These are phyloP conservation scores for Lepidochitona cinerea DNA, from an alignment of 2,888 invertebrate genomes.

Conservation along the genomic window DNA sequence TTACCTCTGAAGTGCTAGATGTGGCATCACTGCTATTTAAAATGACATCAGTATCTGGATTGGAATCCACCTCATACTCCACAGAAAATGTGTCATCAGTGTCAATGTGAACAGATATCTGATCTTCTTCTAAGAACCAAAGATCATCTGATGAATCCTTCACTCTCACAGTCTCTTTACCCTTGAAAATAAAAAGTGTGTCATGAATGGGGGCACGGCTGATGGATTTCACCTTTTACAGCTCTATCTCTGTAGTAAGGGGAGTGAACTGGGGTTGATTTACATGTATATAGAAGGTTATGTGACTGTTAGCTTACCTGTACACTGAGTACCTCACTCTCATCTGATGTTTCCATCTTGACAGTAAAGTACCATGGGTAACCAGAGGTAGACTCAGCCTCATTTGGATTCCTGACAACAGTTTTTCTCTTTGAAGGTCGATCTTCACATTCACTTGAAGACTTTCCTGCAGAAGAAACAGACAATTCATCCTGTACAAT, in stretches of 20 bases:
- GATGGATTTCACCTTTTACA: too few species aligned
- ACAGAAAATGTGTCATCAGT: slow-evolving; percentile 41
- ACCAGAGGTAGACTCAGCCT: background rate
- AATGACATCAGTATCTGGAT: slow-evolving; percentile 18
- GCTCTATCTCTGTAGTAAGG: too few species aligned
- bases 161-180: slow-evolving; percentile 41
- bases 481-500: too few species aligned
- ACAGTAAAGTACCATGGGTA: slow-evolving; percentile 44
- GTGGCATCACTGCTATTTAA: slow-evolving; percentile 18
- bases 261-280: background rate
- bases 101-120: slow-evolving; percentile 22
- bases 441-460: background rate
- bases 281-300: too few species aligned
- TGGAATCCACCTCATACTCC: slow-evolving; percentile 45
- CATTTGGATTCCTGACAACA: slow-evolving; percentile 27
- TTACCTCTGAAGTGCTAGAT: slow-evolving; percentile 36
- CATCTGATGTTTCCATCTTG: slow-evolving; percentile 23
- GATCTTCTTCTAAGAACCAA: slow-evolving; percentile 52
- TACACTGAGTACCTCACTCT: slow-evolving; percentile 41
- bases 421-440: slow-evolving; percentile 11
- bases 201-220: too few species aligned
- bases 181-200: slow-evolving; percentile 31
- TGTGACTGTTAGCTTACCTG: slow-evolving; percentile 39
- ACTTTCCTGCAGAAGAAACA: background rate
- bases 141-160: slow-evolving; percentile 52